Evolutionary conservation across 2,888 invertebrate species (phyloP).

Genomic region (Oligia strigilis): DNA sequence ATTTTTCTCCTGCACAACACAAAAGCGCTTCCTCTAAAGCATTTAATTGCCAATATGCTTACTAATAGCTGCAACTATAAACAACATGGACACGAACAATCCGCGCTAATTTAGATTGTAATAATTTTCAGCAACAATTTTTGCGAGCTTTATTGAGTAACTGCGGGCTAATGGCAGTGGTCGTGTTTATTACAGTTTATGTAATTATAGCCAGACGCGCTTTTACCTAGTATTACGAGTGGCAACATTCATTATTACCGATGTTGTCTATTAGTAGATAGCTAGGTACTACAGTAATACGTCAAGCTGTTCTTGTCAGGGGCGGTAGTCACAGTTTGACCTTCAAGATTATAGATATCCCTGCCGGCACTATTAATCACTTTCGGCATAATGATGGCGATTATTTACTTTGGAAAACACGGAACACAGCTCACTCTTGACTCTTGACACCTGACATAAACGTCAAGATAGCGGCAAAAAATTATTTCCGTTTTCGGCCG

Average conservation of each 20-base stretch:
- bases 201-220: constrained; percentile 1
- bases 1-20: neutral
- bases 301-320: neutral
- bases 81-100: no score
- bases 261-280: neutral
- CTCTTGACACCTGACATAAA: no score
- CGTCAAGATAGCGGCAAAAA: no score
- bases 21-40: no score
- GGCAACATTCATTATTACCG: neutral
- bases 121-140: constrained; percentile 20
- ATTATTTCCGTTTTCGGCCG: no score
- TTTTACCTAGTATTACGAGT: neutral
- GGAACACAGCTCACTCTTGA: no score
- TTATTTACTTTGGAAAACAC: no score
- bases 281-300: neutral
- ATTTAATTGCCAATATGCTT: neutral
- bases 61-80: neutral
- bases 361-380: no score
- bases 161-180: neutral
- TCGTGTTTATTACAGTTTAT: constrained; percentile 5
- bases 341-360: no score
- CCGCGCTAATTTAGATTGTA: no score
- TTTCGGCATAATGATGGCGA: no score
- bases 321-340: neutral
- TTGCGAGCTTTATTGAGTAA: constrained; percentile 15